These are phyloP conservation scores for Xenus cinereus DNA, from an alignment of 2,113 vertebrate species.

Conservation along the genomic window DNA sequence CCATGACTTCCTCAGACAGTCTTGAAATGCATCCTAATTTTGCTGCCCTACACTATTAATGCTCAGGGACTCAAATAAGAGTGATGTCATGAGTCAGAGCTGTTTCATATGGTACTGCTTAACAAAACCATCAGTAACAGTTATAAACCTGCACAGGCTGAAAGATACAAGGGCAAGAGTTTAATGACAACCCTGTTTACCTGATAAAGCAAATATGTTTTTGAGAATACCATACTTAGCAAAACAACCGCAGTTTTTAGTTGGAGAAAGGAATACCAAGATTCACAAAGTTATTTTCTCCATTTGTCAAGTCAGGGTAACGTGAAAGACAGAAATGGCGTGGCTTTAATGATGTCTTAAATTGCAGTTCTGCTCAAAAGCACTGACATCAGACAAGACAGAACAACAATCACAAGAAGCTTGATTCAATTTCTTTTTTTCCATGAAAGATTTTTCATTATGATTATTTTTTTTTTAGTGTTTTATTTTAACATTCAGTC, in stretches of 20 bases:
- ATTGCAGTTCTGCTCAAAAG: neutral
- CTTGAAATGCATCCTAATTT: neutral
- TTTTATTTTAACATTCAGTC: neutral
- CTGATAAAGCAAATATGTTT: neutral
- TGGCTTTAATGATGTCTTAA: neutral
- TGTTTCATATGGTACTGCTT: neutral
- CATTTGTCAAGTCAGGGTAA: neutral
- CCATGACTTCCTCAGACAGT: neutral
- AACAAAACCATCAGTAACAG: neutral
- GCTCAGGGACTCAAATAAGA: neutral
- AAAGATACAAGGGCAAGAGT: neutral
- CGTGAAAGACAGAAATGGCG: neutral
- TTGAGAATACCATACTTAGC: neutral
- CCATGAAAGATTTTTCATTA: neutral
- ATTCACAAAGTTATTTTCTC: neutral
- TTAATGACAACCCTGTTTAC: neutral
- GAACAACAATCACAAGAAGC: neutral
- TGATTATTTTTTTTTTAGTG: neutral
- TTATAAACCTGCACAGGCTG: neutral
- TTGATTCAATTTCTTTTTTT: neutral
- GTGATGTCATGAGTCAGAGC: neutral
- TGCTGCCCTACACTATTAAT: neutral
- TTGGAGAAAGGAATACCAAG: neutral
- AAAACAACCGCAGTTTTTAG: neutral
- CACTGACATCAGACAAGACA: neutral